Base-by-base conservation (phyloP, 2,113 vertebrate species). In the Cavia porcellus region DNA sequence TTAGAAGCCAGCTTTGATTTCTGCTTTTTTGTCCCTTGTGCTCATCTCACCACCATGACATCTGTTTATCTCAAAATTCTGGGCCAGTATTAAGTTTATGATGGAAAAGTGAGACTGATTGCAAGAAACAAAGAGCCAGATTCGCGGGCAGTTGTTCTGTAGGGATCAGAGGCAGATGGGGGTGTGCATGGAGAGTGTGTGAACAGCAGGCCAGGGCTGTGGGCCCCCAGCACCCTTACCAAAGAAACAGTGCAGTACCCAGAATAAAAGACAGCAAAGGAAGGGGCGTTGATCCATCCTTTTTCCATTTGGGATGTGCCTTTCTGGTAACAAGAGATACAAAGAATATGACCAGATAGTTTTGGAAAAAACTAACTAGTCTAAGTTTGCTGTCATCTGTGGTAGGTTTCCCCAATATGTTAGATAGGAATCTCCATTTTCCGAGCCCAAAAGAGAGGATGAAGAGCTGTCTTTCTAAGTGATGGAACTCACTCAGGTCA, bases 41-140 rank as follows among this genome's bases (percentile, higher is more conserved):
- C 38, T 92, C 55, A 57, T 92, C 75, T 96, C 86, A 59, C 35
- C 66, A 59, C 89, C 47, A 19, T 94, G 90, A 81, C 92, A 97
- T 98, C 94, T 98, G 97, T 86, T 96, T 97, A 95, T 96, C 96
- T 95, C 89, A 96, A 89, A 97, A 96, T 96, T 94, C 94, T 50
- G 81, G 90, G 64, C 79, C 24, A 28, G 88, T 89, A 28, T 92
- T 94, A 94, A 97, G 62, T 32, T 61, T 89, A 25, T 96, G 92
- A 89, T 89, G 91, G 92, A 92, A 96, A 95, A 96, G 97, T 82
- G 88, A 86, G 82, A 24, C 96, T 97, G 96, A 96, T 94, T 94
- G 75, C 86, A 86, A 82, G 87, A 92, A 81, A 94, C 88, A 62
- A 91, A 96, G 90, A 92, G 25, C 90, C 91, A 87, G 79, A 91